Evolutionary conservation across 2,113 vertebrate species (phyloP).

Genomic region (Porphyrio hochstetteri): DNA sequence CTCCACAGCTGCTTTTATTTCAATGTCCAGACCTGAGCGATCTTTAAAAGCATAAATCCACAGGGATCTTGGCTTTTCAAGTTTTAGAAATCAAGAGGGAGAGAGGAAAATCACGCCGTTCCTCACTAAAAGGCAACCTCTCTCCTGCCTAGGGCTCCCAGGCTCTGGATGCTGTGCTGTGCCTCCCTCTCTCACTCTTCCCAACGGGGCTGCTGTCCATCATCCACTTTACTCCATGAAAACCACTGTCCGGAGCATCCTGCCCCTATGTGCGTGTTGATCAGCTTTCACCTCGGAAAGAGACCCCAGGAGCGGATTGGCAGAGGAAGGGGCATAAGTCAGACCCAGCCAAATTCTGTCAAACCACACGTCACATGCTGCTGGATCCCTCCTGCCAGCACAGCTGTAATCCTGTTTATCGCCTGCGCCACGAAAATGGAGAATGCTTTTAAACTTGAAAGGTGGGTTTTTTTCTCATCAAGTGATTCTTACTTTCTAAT

Average conservation of each 20-base stretch:
- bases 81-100: neutral
- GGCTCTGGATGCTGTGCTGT: neutral
- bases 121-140: neutral
- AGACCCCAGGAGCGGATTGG: neutral
- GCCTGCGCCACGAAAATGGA: accelerated
- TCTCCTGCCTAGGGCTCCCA: neutral
- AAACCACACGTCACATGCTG: neutral
- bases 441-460: neutral
- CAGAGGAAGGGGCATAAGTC: slow-evolving; percentile 7
- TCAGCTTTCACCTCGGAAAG: neutral
- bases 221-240: neutral
- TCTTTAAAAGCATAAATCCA: slow-evolving; percentile 10
- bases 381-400: slow-evolving; percentile 5
- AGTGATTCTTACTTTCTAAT: neutral
- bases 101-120: neutral
- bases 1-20: neutral
- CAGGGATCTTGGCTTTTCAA: neutral
- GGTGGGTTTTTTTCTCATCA: neutral
- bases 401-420: neutral
- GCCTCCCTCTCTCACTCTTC: neutral
- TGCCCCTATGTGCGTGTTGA: neutral
- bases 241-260: slow-evolving; percentile 29
- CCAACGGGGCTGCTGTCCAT: neutral
- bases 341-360: slow-evolving; percentile 36
- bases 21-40: neutral